Conservation (phyloP, 2,113 vertebrate species). For the Oplegnathus fasciatus region DNA sequence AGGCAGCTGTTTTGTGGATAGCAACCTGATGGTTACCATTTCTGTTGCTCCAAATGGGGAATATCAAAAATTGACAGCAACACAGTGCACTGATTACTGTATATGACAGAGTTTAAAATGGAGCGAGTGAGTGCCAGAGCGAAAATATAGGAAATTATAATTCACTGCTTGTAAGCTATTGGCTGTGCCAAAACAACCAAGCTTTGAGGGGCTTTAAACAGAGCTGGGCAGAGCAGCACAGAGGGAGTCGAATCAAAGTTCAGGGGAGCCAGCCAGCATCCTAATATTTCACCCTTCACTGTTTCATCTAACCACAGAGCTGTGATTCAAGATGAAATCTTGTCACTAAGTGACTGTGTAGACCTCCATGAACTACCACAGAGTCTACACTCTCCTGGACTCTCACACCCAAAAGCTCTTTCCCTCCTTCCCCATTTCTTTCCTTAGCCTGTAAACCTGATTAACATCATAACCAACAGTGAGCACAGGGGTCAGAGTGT, state of each 20-base stretch:
- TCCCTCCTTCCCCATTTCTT: slow-evolving; percentile 16
- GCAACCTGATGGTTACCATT: slow-evolving; percentile 20
- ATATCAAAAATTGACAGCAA: slow-evolving; percentile 18
- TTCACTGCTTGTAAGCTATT: slow-evolving; percentile 40
- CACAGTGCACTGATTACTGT: slow-evolving; percentile 19
- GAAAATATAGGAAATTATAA: slow-evolving; percentile 54
- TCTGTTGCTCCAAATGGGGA: slow-evolving; percentile 53
- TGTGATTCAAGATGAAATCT: slow-evolving; percentile 57
- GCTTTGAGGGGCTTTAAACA: slow-evolving; percentile 53
- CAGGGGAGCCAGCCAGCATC: slow-evolving; percentile 48
- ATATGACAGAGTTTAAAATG: slow-evolving; percentile 46
- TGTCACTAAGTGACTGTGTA: slow-evolving; percentile 18
- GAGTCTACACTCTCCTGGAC: slow-evolving; percentile 23
- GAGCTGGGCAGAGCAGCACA: slow-evolving; percentile 34
- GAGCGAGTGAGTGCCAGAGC: slow-evolving; percentile 26
- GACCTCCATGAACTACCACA: slow-evolving; percentile 40
- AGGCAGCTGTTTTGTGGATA: no score
- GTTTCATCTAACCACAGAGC: slow-evolving; percentile 28
- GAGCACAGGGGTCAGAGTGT: slow-evolving; percentile 64
- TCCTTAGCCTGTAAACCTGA: slow-evolving; percentile 54
- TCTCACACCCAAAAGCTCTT: slow-evolving; percentile 1
- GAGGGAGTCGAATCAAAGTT: slow-evolving; percentile 56
- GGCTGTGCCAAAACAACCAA: slow-evolving; percentile 70
- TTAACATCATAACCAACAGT: slow-evolving; percentile 60
- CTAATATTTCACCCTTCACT: slow-evolving; percentile 39